Evolutionary conservation across 2,888 invertebrate genomes (phyloP), one percentile per base, ranked within the genome.

Genomic region (Microdon myrmicae): DNA sequence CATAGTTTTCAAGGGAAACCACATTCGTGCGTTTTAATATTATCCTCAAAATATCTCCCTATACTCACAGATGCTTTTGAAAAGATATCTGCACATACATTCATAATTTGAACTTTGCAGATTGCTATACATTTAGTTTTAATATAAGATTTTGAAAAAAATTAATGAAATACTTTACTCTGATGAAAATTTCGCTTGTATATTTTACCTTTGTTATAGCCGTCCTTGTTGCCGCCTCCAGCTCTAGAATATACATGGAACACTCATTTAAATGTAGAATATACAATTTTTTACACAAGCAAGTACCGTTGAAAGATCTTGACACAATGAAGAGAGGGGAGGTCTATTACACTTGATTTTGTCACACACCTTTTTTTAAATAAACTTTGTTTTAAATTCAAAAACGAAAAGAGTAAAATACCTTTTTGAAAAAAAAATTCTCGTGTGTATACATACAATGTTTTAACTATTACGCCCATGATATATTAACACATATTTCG

Each of bases 131-230:
- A 20, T 8, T 12, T 35, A 2, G n/a, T n/a, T n/a, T 13, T 26
- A 9, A 37, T 1, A 8, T 16, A 38, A n/a, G 8, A 25, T 39
- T 28, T 12, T 25, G 7, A 39, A 19, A 19, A 25, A 41, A 12
- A 28, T 10, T 12, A 29, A 28, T 29, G 44, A 22, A 16, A 77
- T 77, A 79, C 78, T 72, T 77, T 77, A 77, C 79, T 75, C 79
- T 71, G 67, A 69, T 70, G 77, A 77, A 74, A 73, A 71, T 71
- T 72, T n/a, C 68, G 69, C 70, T 75, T 77, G 76, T 75, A 76
- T 74, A 74, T 78, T 90, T 93, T 93, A 93, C 93, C 93, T 93
- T 93, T 93, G 86, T 90, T 92, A 91, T 85, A 92, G 92, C 91
- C 92, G 90, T 92, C 92, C 89, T 88, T 88, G 85, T 88, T 89